These are phyloP conservation scores for Botrylloides violaceus DNA, from an alignment of 23 tunicate genomes.

Conservation along the genomic window DNA sequence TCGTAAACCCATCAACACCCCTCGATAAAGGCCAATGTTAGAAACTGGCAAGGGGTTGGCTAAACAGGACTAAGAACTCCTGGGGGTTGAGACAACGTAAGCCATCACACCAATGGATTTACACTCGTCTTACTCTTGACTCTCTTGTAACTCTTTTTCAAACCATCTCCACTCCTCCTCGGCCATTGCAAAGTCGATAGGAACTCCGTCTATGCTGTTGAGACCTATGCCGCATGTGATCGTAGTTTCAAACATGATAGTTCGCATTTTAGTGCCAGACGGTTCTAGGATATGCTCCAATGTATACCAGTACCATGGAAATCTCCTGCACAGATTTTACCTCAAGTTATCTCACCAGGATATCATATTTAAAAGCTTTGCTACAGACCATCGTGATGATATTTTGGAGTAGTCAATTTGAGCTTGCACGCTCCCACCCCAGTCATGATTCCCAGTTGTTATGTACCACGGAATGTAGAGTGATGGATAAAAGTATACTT, in stretches of 20 bases:
- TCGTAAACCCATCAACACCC: no score
- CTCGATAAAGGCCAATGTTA: no score
- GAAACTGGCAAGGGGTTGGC: no score
- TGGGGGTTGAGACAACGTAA: no score
- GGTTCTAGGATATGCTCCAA: slow-evolving; percentile 27
- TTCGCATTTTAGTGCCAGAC: slow-evolving; percentile 23
- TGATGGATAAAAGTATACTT: slow-evolving; percentile 42
- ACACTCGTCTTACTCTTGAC: slow-evolving; percentile 45
- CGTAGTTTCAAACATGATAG: slow-evolving; percentile 66
- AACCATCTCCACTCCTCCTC: slow-evolving; percentile 67
- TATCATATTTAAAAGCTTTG: no score
- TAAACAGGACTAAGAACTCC: no score
- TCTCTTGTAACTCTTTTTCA: slow-evolving; percentile 32
- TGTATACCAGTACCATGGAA: slow-evolving; percentile 62
- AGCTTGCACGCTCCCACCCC: slow-evolving; percentile 72
- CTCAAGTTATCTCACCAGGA: no score
- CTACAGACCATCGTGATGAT: slow-evolving; percentile 45
- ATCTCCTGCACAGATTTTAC: no score
- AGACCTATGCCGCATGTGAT: slow-evolving; percentile 40
- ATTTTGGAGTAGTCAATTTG: slow-evolving; percentile 65
- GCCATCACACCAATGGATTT: no score
- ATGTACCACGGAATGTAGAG: slow-evolving; percentile 68
- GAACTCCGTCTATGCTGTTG: slow-evolving; percentile 14
- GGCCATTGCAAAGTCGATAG: slow-evolving; percentile 48
- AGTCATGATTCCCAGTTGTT: slow-evolving; percentile 78